A percentile compares a stretch with the other conserved stretches of the same genome.
phyloP scores from a whole-genome alignment of 2,797 vertebrate species.

The Gambusia yucatana region DNA sequence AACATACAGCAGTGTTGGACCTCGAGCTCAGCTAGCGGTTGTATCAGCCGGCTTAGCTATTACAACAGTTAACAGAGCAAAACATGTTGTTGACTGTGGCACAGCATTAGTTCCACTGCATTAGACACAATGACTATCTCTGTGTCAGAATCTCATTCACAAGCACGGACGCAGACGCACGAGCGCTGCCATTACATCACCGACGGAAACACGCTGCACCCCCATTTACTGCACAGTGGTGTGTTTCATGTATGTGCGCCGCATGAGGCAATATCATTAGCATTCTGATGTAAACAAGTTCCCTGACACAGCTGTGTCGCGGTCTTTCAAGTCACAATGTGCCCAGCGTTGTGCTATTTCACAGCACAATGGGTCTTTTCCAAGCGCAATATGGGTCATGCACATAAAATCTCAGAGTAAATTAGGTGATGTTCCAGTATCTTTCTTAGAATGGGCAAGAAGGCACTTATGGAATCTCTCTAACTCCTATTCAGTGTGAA shows the following conservation, averaged over 20 bases:
- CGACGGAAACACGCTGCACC: conserved; percentile 34
- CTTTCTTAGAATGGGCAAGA: conserved; percentile 1
- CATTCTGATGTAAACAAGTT: conserved; percentile 25
- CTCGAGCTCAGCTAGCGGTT: conserved; percentile 54
- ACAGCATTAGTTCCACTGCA: conserved; percentile 76
- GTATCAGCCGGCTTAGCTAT: conserved; percentile 67
- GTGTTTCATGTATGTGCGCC: conserved; percentile 37
- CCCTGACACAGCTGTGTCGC: conserved; percentile 17
- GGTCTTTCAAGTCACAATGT: conserved; percentile 17
- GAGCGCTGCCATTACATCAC: conserved; percentile 29
- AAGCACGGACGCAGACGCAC: conserved; percentile 19
- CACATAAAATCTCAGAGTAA: conserved; percentile 30
- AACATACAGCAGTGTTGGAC: conserved; percentile 44
- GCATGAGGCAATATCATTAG: conserved; percentile 34
- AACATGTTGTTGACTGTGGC: conserved; percentile 76
- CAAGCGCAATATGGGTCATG: conserved; percentile 21
- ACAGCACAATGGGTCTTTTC: conserved; percentile 35
- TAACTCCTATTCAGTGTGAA: conserved; percentile 27
- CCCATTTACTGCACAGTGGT: conserved; percentile 58
- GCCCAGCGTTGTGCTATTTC: conserved; percentile 16
- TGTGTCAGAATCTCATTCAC: conserved; percentile 71
- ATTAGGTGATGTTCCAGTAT: conserved; percentile 25
- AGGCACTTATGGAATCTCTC: not conserved
- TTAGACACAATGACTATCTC: conserved; percentile 77
- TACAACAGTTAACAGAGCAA: conserved; percentile 76